Base-by-base conservation (phyloP, 2,797 vertebrate genomes). In the Leptatherina wallacei region DNA sequence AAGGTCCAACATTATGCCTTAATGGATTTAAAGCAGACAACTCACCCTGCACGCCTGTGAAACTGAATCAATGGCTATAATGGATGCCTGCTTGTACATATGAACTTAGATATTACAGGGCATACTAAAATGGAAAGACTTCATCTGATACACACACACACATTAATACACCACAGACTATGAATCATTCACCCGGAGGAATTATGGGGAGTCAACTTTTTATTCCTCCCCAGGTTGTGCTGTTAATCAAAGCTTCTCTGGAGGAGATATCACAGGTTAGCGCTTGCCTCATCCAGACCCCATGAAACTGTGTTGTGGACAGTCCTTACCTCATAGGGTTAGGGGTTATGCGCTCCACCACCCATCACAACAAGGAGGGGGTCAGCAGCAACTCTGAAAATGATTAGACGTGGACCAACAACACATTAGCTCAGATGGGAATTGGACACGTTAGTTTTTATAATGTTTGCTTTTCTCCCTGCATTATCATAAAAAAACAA, bases 241-340 rank as follows among this genome's bases (percentile, higher is more conserved):
- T 51, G 32, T 82, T 74, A 62, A 35, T 78, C 71, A 81, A 72
- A 64, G 56, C 30, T 32, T 22, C 33, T 55, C 52, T 16, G 24
- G 59, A 75, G 69, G 44, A 29, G 70, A 63, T 75, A 78, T 82
- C 82, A 84, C 63, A 78, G 72, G 72, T 72, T 75, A 44, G 27
- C 64, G 6, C 72, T 85, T 85, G 64, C 71, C 80, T 89, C 90
- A 89, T 69, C 32, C 32, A 74, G 80, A 71, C 74, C 81, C 77
- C 72, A 69, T 78, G 38, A 69, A 58, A 72, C 38, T 65, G 71
- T 56, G 65, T 63, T 38, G 62, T 70, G 64, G 66, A 80, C 70
- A 72, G 13, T 2, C 14, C 59, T 88, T 80, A 83, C 73, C 30
- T 88, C 89, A 77, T 62, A 67, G 44, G 36, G 29, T 47, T 14